Conservation (phyloP, 2,797 vertebrate species). For the Benthosema pterotum region DNA sequence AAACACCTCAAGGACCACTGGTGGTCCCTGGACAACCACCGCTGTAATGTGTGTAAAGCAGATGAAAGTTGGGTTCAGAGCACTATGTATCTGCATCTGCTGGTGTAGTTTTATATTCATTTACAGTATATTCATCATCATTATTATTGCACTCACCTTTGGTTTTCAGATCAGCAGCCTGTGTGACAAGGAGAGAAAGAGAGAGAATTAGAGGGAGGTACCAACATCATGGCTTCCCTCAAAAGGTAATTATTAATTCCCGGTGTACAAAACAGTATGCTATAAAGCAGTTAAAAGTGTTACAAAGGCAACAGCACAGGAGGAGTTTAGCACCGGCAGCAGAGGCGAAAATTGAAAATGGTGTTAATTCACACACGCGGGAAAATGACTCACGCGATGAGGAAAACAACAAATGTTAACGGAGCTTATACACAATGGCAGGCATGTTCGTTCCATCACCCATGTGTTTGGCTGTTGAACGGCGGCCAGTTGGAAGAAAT, state of each 20-base stretch:
- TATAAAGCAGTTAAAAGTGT: too few relatives aligned
- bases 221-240: too few relatives aligned
- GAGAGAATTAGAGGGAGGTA: neutral
- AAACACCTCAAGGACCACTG: too few relatives aligned
- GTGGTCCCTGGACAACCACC: too few relatives aligned
- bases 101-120: conserved; percentile 12
- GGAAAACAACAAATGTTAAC: neutral
- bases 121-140: conserved; percentile 15
- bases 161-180: conserved; percentile 97
- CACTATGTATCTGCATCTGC: too few relatives aligned
- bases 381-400: neutral
- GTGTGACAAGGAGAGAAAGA: conserved; percentile 46
- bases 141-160: conserved; percentile 86
- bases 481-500: neutral
- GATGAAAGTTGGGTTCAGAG: conserved; percentile 46
- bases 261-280: too few relatives aligned
- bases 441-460: neutral
- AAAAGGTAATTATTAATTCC: too few relatives aligned
- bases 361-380: neutral
- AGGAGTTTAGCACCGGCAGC: neutral
- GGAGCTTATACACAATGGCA: neutral
- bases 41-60: conserved; percentile 30
- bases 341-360: neutral
- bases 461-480: conserved; percentile 4
- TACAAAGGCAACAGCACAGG: neutral